These are phyloP conservation scores for Rhingia campestris DNA, from an alignment of 2,888 invertebrate species.

Conservation along the genomic window DNA sequence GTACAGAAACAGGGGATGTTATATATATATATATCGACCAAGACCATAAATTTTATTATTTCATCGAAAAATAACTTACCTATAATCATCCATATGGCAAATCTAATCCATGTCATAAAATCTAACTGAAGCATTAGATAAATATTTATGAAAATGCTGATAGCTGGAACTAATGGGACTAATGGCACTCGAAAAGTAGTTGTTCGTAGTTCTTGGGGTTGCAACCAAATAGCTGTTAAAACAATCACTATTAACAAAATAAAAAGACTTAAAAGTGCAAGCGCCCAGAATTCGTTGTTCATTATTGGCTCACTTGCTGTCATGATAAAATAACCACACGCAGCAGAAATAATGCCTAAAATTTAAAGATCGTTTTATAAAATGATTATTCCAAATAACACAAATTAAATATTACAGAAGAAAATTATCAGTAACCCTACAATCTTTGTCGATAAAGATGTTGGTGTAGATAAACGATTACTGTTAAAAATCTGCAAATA, in stretches of 20 bases:
- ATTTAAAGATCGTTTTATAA: slow-evolving; percentile 7
- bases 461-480: slow-evolving; percentile 77
- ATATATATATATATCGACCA: background rate
- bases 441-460: slow-evolving; percentile 78
- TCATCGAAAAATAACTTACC: slow-evolving; percentile 84
- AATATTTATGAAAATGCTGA: slow-evolving; percentile 92
- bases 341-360: slow-evolving; percentile 79
- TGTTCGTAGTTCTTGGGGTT: slow-evolving; percentile 78
- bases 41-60: background rate
- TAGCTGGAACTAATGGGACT: slow-evolving; percentile 91
- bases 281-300: slow-evolving; percentile 78
- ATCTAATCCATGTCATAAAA: slow-evolving; percentile 91
- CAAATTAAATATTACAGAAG: slow-evolving; percentile 77
- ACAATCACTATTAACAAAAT: slow-evolving; percentile 75
- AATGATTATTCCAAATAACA: background rate
- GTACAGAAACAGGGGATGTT: too few relatives aligned
- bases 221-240: slow-evolving; percentile 79
- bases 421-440: slow-evolving; percentile 78
- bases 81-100: slow-evolving; percentile 90
- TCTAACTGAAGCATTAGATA: slow-evolving; percentile 93
- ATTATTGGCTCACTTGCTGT: slow-evolving; percentile 77
- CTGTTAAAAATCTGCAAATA: slow-evolving; percentile 79
- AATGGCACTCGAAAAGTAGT: slow-evolving; percentile 88
- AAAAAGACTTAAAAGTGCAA: slow-evolving; percentile 77
- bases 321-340: slow-evolving; percentile 79